Base-by-base conservation (phyloP, 2,797 vertebrate genomes). In the Mycteria americana region DNA sequence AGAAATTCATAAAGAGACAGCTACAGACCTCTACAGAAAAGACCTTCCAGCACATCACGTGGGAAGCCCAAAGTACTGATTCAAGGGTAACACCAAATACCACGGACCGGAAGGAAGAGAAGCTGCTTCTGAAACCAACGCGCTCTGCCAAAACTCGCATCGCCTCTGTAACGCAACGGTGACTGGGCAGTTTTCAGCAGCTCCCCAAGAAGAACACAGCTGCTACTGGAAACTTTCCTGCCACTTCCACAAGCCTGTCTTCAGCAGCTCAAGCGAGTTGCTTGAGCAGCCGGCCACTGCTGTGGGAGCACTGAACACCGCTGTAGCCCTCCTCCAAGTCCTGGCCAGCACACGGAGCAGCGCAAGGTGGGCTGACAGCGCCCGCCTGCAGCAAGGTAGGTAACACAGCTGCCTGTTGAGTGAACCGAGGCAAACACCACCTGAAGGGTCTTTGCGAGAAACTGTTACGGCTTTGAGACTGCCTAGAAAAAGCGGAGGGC, bases 261-360 rank as follows among this genome's bases (percentile, higher is more conserved):
- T n/a, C 50, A 75, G 76, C 11, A 59, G 45, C 59, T 33, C 4
- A 10, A 39, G 37, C 35, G 72, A 89, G 43, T 4, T 46, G 56
- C 37, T 39, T 39, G 37, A 39, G 37, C 59, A 43, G 11, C 6
- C 0, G 1, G 43, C 4, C 0, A 1, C 54, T 31, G 35, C 56
- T n/a, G 63, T 0, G 0, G 56, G 50, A 82, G 50, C 12, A 18
- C 48, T 2, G 15, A 74, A 31, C 0, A 4, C 67, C 4, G 18
- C 68, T 54, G 37, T 3, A 0, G 0, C 27, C 30, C 54, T 51
- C 37, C 73, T 77, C 18, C 1, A 2, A 75, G 43, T 57, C 23
- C 43, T 2, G 3, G 33, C 5, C 76, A 17, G 30, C 9, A 7
- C 27, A 62, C 1, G 10, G 60, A 89, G 53, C 53, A 50, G 46